Base-by-base conservation (phyloP, 35 echinoderm and acorn worm genomes). In the Diadema setosum region DNA sequence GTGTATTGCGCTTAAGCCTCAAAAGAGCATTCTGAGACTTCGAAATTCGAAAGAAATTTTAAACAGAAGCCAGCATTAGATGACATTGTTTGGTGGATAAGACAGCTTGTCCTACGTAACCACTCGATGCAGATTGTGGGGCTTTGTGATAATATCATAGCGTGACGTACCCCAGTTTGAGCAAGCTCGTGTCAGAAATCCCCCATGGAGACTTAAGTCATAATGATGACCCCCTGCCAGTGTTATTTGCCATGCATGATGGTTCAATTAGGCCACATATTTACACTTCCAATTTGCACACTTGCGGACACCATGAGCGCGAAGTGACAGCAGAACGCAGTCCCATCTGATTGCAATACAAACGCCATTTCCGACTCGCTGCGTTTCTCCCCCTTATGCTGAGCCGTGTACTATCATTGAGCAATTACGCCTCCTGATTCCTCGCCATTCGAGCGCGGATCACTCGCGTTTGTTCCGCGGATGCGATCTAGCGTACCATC, bases 321-420 rank as follows among this genome's bases (percentile, higher is more conserved):
- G 37, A 67, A 26, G 8, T 67, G 63, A 67, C 63, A 67, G 20
- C 27, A 5, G 37, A 15, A 67, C 37, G 17, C 24, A 67, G 27
- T 15, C 12, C 27, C 18, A 34, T 67, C 37, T 67, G 37, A 67
- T 67, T 67, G 37, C 63, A 67, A 67, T 8, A 67, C 63, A 67
- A 67, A 67, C 63, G 37, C 3, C 12, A 12, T 33, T 34, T 32
- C 12, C 63, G 18, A 26, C 20, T 67, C 27, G 17, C 16, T 33
- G 63, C 30, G n/a, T n/a, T n/a, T n/a, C n/a, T n/a, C n/a, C n/a
- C n/a, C n/a, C n/a, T n/a, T n/a, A n/a, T n/a, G n/a, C n/a, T n/a
- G n/a, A n/a, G n/a, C n/a, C n/a, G n/a, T n/a, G n/a, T n/a, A n/a
- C 29, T 41, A 78, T 78, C 73, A 78, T 78, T 78, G 39, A 78